Evolutionary conservation across 2,113 vertebrate genomes (phyloP).

Genomic region (Osmerus eperlanus): DNA sequence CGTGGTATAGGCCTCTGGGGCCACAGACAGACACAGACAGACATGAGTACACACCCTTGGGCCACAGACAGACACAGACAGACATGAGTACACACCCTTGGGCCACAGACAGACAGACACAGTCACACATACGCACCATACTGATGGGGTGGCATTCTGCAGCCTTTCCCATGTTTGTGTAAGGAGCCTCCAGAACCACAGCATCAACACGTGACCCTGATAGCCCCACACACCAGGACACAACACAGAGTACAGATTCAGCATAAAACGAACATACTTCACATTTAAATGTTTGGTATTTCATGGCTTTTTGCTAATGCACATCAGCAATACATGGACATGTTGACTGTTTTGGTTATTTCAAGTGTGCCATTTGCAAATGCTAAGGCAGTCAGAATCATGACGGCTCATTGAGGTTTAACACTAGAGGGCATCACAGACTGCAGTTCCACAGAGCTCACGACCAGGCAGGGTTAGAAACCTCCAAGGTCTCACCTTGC

Average conservation of each 20-base stretch:
- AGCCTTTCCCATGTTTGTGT: conserved; percentile 72
- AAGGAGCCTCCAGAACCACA: conserved; percentile 75
- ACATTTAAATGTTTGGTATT: no score
- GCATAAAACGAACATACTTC: background rate
- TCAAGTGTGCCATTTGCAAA: background rate
- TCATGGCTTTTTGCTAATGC: no score
- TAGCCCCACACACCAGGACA: no score
- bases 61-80: background rate
- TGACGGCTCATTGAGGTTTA: no score
- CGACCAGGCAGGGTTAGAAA: background rate
- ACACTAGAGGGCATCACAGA: no score
- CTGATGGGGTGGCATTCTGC: conserved; percentile 55
- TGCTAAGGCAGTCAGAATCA: background rate
- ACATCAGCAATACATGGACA: background rate
- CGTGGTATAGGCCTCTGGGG: background rate
- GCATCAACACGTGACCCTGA: conserved; percentile 56
- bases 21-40: background rate
- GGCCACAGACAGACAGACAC: background rate
- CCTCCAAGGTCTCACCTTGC: conserved; percentile 66
- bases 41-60: no score
- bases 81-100: no score
- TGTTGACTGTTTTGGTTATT: background rate
- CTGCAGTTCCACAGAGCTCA: no score
- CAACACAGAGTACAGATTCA: background rate
- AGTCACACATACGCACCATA: conserved; percentile 59